Evolutionary conservation across 2,797 vertebrate genomes (phyloP).

Genomic region (Tapera naevia): DNA sequence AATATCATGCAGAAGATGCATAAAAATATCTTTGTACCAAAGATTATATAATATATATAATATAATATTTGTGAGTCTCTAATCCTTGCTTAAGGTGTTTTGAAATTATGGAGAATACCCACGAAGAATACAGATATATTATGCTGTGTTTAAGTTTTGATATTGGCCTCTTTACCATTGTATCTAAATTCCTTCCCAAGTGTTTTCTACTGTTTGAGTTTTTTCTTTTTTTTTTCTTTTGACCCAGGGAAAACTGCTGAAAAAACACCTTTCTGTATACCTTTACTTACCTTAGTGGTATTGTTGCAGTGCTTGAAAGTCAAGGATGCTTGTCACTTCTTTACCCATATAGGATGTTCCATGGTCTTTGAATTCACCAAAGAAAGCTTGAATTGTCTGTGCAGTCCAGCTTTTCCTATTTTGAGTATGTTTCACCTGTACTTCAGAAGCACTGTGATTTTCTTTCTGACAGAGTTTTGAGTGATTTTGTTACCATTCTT

Average conservation of each 20-base stretch:
- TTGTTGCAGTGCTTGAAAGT: background rate
- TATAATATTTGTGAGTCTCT: background rate
- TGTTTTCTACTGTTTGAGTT: background rate
- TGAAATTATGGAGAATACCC: background rate
- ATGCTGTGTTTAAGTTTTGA: background rate
- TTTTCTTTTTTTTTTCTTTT: background rate
- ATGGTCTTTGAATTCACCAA: background rate
- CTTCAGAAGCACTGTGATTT: background rate
- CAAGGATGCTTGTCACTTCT: background rate
- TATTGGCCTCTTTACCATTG: background rate
- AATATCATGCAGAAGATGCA: background rate
- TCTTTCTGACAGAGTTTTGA: background rate
- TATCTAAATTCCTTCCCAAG: background rate
- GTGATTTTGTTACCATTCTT: background rate
- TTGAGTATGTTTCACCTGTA: background rate
- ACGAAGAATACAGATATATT: background rate
- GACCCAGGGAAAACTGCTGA: background rate
- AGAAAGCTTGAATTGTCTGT: background rate
- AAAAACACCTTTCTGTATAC: background rate
- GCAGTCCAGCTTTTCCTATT: background rate
- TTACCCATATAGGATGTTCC: background rate
- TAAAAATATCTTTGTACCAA: background rate
- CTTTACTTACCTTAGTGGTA: background rate
- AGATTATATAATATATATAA: no score
- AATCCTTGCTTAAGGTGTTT: background rate